Evolutionary conservation across 2,797 vertebrate genomes (phyloP).

Genomic region (Pangasius mekongensis): DNA sequence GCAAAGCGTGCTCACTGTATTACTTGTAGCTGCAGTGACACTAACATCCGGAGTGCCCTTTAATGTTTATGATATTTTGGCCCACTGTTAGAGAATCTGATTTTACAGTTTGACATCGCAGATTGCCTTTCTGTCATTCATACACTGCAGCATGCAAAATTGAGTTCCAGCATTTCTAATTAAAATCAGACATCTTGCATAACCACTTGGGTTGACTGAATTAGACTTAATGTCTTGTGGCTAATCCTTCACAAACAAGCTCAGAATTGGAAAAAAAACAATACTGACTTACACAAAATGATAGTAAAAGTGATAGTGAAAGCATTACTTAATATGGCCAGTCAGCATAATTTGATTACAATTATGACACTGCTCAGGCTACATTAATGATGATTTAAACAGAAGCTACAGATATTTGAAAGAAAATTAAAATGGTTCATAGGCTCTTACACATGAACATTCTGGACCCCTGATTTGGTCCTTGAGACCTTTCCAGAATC

Average conservation of each 20-base stretch:
- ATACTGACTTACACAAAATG: background rate
- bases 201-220: constrained; percentile 29
- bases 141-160: constrained; percentile 44
- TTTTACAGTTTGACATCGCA: constrained; percentile 56
- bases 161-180: constrained; percentile 48
- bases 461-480: background rate
- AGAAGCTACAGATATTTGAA: background rate
- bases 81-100: constrained; percentile 34
- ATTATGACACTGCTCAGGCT: background rate
- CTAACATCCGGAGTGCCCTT: constrained; percentile 44
- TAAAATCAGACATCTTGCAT: constrained; percentile 38
- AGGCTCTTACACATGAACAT: background rate
- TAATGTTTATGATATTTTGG: constrained; percentile 40
- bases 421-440: background rate
- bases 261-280: background rate
- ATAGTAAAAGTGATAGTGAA: background rate
- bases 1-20: constrained; percentile 37
- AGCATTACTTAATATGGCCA: background rate
- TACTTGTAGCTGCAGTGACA: constrained; percentile 47
- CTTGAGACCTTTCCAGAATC: background rate
- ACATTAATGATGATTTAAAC: background rate
- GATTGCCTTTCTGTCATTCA: constrained; percentile 48
- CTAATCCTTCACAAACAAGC: constrained; percentile 3
- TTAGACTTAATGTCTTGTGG: constrained; percentile 3
- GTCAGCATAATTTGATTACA: background rate